phyloP scores from a whole-genome alignment of 2,888 invertebrate genomes.

The Cerastis leucographa region DNA sequence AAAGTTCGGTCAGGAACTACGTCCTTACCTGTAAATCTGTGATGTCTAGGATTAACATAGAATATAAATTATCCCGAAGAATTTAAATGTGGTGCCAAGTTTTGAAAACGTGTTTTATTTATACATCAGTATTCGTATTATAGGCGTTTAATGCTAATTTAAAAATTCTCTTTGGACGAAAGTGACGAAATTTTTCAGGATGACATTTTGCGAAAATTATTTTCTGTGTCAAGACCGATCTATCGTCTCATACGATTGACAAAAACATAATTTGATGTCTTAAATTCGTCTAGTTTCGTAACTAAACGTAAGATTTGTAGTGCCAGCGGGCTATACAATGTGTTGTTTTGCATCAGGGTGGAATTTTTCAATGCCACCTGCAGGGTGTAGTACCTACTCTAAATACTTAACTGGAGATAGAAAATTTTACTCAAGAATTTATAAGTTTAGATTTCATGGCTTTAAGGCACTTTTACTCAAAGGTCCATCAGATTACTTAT shows the following conservation, averaged over 20 bases:
- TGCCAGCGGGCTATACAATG: not conserved
- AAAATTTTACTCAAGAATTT: no score
- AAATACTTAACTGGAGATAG: no score
- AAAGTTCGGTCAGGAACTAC: conserved; percentile 12
- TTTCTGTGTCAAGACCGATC: not conserved
- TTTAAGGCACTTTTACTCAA: no score
- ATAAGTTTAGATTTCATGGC: no score
- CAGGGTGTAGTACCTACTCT: no score
- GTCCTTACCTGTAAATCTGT: conserved; percentile 4
- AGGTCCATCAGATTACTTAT: no score
- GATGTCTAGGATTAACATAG: conserved; percentile 8
- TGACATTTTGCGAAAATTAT: no score
- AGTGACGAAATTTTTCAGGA: no score
- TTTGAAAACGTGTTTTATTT: not conserved
- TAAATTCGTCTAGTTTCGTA: not conserved
- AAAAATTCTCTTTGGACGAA: no score
- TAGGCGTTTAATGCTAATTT: not conserved
- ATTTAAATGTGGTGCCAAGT: conserved; percentile 24
- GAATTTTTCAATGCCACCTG: no score
- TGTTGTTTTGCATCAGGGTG: no score
- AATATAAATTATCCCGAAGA: conserved; percentile 4
- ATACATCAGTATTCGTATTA: not conserved
- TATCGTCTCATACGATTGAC: not conserved
- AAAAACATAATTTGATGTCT: not conserved
- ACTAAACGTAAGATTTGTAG: not conserved